phyloP scores from a whole-genome alignment of 2,888 invertebrate genomes.

The Drosophila kambysellisi region DNA sequence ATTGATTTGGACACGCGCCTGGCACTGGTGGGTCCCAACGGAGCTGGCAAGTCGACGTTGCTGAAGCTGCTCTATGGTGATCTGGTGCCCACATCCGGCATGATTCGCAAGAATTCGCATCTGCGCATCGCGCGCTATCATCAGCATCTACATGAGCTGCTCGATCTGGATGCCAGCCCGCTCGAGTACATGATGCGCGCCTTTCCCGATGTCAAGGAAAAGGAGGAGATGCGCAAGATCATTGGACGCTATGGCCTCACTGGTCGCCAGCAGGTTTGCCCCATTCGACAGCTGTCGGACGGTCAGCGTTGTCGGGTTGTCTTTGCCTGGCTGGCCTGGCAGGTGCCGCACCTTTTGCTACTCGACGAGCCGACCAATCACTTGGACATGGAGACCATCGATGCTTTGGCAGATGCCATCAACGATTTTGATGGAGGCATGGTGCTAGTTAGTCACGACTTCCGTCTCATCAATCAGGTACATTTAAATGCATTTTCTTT shows the following conservation, averaged over 20 bases:
- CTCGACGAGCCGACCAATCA: constrained; percentile 95
- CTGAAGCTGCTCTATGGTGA: constrained; percentile 98
- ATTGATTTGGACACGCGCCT: constrained; percentile 98
- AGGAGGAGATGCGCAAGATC: constrained; percentile 99
- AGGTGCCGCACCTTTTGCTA: constrained; percentile 96
- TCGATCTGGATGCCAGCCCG: constrained; percentile 97
- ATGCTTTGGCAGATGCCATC: constrained; percentile 98
- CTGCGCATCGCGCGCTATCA: constrained; percentile 98
- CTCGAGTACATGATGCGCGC: constrained; percentile 99
- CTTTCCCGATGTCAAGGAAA: constrained; percentile 98
- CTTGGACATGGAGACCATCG: constrained; percentile 99
- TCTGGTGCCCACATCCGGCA: constrained; percentile 96
- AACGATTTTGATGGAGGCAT: constrained; percentile 99
- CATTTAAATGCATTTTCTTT: background rate
- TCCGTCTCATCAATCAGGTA: constrained; percentile 99
- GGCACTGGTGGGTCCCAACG: constrained; percentile 98
- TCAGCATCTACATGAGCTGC: constrained; percentile 98
- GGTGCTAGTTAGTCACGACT: constrained; percentile 99
- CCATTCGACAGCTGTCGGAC: constrained; percentile 91
- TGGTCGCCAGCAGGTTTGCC: constrained; percentile 95
- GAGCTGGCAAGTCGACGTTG: constrained; percentile 99
- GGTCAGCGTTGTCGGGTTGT: constrained; percentile 99
- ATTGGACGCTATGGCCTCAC: constrained; percentile 99
- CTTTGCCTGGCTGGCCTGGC: constrained; percentile 99
- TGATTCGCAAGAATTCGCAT: constrained; percentile 99